phyloP scores from a whole-genome alignment of 2,113 vertebrate genomes.

The Thermophis baileyi region DNA sequence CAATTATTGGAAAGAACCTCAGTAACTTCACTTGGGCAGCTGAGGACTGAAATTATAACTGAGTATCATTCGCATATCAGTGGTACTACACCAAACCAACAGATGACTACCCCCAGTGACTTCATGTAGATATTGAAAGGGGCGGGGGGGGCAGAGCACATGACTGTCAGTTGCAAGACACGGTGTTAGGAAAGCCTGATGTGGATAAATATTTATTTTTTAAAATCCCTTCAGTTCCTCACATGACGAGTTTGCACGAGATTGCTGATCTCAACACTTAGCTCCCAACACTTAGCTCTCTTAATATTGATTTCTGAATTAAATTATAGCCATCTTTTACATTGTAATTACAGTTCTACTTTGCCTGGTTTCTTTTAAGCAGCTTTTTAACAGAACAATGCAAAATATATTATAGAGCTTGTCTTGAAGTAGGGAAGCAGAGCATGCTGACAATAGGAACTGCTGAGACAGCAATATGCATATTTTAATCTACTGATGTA shows the following conservation, averaged over 20 bases:
- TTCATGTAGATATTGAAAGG: background rate
- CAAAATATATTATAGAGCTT: background rate
- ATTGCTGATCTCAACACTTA: background rate
- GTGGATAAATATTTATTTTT: background rate
- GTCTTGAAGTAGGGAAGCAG: background rate
- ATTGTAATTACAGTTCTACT: background rate
- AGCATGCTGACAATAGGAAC: background rate
- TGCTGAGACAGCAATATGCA: background rate
- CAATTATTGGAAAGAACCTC: background rate
- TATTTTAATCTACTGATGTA: background rate
- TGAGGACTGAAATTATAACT: background rate
- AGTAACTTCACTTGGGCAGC: background rate
- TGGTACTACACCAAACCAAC: background rate
- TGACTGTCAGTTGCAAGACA: background rate
- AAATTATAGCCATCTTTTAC: background rate
- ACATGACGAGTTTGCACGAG: background rate
- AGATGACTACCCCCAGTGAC: background rate
- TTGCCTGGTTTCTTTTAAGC: background rate
- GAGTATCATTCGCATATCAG: background rate
- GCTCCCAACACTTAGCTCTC: background rate
- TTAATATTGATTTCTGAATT: background rate
- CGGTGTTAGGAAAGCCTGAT: background rate
- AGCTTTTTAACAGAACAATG: background rate
- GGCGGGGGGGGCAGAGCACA: background rate
- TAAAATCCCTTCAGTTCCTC: background rate